Base-by-base conservation (phyloP, 2,888 invertebrate species). In the Schizotus pectinicornis region DNA sequence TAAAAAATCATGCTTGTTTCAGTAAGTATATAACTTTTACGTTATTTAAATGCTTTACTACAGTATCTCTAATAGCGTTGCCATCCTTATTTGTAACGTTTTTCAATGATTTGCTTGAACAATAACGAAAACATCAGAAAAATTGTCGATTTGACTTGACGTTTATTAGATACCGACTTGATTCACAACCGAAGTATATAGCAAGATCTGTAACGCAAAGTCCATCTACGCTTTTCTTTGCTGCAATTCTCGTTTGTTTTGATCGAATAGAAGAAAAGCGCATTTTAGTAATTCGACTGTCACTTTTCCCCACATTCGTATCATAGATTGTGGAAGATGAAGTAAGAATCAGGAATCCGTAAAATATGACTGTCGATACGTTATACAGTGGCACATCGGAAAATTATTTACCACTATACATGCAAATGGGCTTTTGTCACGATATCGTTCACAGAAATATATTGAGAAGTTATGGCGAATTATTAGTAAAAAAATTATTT, bases 391-490 rank as follows among this genome's bases (percentile, higher is more conserved):
- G 59, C 59, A 52, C 55, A 59, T 59, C 56, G 55, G 59, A 59
- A 59, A 59, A 59, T 51, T 56, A 59, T 59, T 59, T 59, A 55
- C 55, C 56, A 59, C 59, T 59, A 59, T 59, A 51, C 59, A 59
- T 59, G 59, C 59, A 59, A 59, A 59, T 56, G 59, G 59, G 47
- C 47, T 59, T 48, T 42, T 59, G 56, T 59, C 59, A 59, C 59
- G 59, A 56, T 37, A 59, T 59, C 51, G 45, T 41, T 59, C 51
- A 50, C 32, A 22, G 31, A 37, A 47, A 52, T 51, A 50, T 59
- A 59, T 51, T 43, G 39, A 45, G 38, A 45, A 35, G 42, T 50
- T 54, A 54, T 36, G 51, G 48, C 56, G 52, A 57, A 57, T 53
- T 48, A 58, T 53, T 53, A 45, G 37, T 53, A 30, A 45, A 58